Evolutionary conservation across 2,888 invertebrate genomes (phyloP), one percentile per base, ranked within the genome.

Genomic region (Hypselothyrea guttata): DNA sequence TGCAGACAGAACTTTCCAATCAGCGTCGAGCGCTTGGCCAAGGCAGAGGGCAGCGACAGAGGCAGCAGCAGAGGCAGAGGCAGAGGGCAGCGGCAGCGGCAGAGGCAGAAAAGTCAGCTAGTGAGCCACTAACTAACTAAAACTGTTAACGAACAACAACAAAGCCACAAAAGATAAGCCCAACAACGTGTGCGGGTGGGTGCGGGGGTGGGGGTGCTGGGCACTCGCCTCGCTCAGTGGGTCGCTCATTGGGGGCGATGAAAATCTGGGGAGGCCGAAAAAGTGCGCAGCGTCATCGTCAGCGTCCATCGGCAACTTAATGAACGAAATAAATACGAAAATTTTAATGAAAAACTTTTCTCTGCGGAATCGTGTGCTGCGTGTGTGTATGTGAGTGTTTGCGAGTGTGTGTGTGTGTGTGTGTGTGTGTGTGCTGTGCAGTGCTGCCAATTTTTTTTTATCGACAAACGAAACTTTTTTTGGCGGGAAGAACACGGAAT

Each of bases 291-390:
- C 46, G 58, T 40, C 16, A 42, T 22, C 22, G 22, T 22, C 22
- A 5, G 5, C 22, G 22, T 22, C 22, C 22, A 22, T 22, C 22
- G 22, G 22, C 56, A 59, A 51, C 59, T 68, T 71, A 71, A 71
- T 71, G 71, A 71, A 71, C 58, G 51, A 72, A 81, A 77, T 75
- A 64, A 77, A 77, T 77, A 54, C 72, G 72, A 78, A 78, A 77
- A 82, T 71, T 78, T 75, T 82, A 82, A 82, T 82, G 78, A 78
- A 78, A 71, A 78, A 73, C 61, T 78, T 78, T 62, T 57, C 40
- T 64, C 51, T 58, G 55, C 46, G 37, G 59, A 46, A 38, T 27
- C 42, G 16, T 58, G 34, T 34, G 2, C 5, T 22, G 22, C 22
- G 22, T 40, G 51, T 40, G 52, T 41, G 52, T 28, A 11, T 46